phyloP scores from a whole-genome alignment of 2,797 vertebrate species.

The Microchirus variegatus region DNA sequence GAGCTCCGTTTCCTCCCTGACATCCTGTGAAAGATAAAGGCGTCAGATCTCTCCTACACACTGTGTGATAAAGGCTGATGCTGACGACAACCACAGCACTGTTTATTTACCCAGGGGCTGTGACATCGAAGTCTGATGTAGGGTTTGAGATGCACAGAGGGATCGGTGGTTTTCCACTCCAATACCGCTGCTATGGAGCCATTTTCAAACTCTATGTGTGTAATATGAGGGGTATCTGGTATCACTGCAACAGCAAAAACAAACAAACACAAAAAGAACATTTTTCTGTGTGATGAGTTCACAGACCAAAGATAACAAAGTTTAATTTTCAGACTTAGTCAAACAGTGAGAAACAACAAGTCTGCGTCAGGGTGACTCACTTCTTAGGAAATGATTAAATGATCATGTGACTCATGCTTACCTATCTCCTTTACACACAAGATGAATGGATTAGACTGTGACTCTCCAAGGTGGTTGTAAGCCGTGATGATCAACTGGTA shows the following conservation, averaged over 20 bases:
- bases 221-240: constrained; percentile 79
- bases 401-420: constrained; percentile 47
- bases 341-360: constrained; percentile 21
- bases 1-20: constrained; percentile 22
- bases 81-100: not conserved
- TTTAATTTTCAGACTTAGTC: constrained; percentile 22
- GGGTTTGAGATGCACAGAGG: constrained; percentile 53
- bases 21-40: constrained; percentile 37
- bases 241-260: constrained; percentile 76
- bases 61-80: not conserved
- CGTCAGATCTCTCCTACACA: not conserved
- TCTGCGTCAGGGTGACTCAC: constrained; percentile 20
- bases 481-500: constrained; percentile 77
- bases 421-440: constrained; percentile 80
- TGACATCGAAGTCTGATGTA: constrained; percentile 70
- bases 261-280: not conserved
- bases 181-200: constrained; percentile 66
- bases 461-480: constrained; percentile 80
- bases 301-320: no score
- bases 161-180: constrained; percentile 76
- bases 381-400: constrained; percentile 1
- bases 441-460: constrained; percentile 62
- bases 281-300: not conserved
- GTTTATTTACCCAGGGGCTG: constrained; percentile 71
- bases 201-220: constrained; percentile 65